These are phyloP conservation scores for Regulus satrapa DNA, from an alignment of 2,113 vertebrate genomes.

Conservation along the genomic window DNA sequence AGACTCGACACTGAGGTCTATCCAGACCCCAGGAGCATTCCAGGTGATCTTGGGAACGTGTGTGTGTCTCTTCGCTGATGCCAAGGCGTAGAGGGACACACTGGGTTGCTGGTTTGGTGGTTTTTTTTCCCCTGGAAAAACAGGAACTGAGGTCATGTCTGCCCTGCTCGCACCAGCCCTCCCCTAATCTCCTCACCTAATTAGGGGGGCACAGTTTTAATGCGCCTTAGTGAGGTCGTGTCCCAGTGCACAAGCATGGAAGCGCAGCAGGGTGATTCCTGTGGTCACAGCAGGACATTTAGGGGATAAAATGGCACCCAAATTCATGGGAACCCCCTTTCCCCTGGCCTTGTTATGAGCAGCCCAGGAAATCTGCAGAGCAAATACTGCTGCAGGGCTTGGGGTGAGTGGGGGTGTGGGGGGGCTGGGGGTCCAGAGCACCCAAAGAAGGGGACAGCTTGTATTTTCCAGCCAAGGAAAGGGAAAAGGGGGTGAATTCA, in stretches of 20 bases:
- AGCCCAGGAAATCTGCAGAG: background rate
- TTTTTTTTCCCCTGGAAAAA: background rate
- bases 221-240: background rate
- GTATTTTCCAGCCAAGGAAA: background rate
- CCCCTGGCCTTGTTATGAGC: background rate
- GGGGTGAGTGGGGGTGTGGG: background rate
- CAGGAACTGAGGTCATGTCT: slow-evolving; percentile 65
- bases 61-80: background rate
- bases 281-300: rapidly evolving
- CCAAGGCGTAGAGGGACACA: background rate
- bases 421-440: background rate
- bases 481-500: background rate
- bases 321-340: background rate
- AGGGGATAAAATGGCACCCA: background rate
- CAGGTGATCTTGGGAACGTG: rapidly evolving
- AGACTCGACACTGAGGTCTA: background rate
- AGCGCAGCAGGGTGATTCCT: background rate
- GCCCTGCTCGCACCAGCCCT: background rate
- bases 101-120: background rate
- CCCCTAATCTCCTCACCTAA: background rate
- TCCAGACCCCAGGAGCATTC: background rate
- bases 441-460: background rate
- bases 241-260: rapidly evolving
- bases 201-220: background rate
- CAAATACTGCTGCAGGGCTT: background rate